phyloP scores from a whole-genome alignment of 1,140 invertebrate genomes.

The Lethrus apterus region DNA sequence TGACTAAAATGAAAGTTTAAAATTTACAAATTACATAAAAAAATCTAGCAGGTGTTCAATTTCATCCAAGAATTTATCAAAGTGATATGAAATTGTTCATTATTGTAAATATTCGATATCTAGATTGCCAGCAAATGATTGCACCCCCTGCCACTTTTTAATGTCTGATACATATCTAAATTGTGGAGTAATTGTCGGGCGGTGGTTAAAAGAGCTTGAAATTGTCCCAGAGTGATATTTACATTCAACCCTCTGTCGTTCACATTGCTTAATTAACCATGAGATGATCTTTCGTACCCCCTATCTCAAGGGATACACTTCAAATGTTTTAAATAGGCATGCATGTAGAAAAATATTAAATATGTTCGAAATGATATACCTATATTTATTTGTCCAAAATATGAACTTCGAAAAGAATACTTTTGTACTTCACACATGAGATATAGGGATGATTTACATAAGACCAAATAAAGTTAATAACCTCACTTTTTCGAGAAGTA shows the following conservation, averaged over 20 bases:
- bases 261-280: slow-evolving; percentile 39
- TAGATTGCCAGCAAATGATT: slow-evolving; percentile 6
- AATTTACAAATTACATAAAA: too few species aligned
- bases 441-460: too few species aligned
- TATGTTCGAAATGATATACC: too few species aligned
- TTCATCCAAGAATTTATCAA: too few species aligned
- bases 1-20: too few species aligned
- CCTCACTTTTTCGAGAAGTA: too few species aligned
- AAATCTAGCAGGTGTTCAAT: too few species aligned
- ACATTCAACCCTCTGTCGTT: slow-evolving; percentile 30
- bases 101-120: background rate
- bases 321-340: background rate
- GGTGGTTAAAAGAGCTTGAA: slow-evolving; percentile 42
- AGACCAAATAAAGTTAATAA: too few species aligned
- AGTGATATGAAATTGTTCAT: background rate
- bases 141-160: slow-evolving; percentile 6
- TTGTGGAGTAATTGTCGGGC: slow-evolving; percentile 38
- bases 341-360: background rate
- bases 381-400: too few species aligned
- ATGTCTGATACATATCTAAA: slow-evolving; percentile 38
- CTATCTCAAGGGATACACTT: background rate
- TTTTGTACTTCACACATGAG: too few species aligned
- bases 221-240: slow-evolving; percentile 39
- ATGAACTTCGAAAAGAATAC: too few species aligned
- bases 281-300: slow-evolving; percentile 30